Evolutionary conservation across 2,113 vertebrate species (phyloP).

Genomic region (Euleptes europaea): DNA sequence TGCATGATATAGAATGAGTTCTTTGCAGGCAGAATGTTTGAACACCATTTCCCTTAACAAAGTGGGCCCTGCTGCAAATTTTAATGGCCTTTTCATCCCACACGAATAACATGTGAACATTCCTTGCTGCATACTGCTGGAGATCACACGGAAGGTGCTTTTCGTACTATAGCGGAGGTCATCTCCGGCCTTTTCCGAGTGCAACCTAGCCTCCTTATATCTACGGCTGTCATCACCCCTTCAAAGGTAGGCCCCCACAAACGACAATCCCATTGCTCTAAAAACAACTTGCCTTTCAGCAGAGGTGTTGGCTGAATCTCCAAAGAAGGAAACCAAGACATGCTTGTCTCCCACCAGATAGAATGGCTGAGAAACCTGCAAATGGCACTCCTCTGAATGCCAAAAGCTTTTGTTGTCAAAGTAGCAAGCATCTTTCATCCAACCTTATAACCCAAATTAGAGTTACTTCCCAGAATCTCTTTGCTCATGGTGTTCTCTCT

Average conservation of each 20-base stretch:
- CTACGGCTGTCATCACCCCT: slow-evolving; percentile 82
- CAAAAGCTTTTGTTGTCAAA: not conserved
- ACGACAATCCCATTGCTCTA: slow-evolving; percentile 50
- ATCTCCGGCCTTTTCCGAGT: slow-evolving; percentile 46
- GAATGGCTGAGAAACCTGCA: slow-evolving; percentile 25
- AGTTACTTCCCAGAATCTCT: not conserved
- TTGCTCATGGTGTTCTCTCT: not conserved
- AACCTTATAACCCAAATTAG: too few species aligned
- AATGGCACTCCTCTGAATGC: slow-evolving; percentile 3
- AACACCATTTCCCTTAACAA: too few species aligned
- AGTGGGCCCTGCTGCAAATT: too few species aligned
- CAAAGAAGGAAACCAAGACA: slow-evolving; percentile 29
- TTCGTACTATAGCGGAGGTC: slow-evolving; percentile 55
- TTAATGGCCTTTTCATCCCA: not conserved
- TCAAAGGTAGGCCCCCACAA: slow-evolving; percentile 68
- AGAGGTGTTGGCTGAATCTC: slow-evolving; percentile 40
- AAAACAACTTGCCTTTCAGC: slow-evolving; percentile 74
- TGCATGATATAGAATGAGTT: too few species aligned
- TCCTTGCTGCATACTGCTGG: slow-evolving; percentile 1
- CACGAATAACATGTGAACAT: not conserved
- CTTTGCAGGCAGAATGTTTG: too few species aligned
- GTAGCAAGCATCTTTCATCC: not conserved
- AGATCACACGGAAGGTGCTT: slow-evolving; percentile 66
- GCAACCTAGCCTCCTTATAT: slow-evolving; percentile 71
- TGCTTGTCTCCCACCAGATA: not conserved